Evolutionary conservation across 2,888 invertebrate genomes (phyloP).

Genomic region (Sialis fuliginosa): DNA sequence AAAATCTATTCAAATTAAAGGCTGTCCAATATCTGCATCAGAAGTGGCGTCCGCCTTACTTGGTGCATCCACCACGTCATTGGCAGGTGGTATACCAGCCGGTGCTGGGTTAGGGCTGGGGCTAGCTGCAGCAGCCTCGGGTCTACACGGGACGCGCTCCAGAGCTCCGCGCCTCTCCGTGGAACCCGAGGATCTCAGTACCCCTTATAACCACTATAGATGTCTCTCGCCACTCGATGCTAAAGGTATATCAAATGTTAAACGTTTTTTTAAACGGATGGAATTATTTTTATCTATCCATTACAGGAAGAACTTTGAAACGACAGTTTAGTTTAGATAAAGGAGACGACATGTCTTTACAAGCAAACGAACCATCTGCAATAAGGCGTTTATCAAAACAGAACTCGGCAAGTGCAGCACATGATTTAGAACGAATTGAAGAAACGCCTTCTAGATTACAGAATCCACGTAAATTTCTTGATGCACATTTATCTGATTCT

Average conservation of each 20-base stretch:
- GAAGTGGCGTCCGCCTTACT: constrained; percentile 33
- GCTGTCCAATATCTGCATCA: constrained; percentile 31
- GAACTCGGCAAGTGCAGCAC: constrained; percentile 47
- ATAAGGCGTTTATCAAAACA: constrained; percentile 36
- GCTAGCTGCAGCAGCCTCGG: constrained; percentile 6
- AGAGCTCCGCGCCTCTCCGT: constrained; percentile 20
- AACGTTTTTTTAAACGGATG: too few species aligned
- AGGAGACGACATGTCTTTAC: constrained; percentile 32
- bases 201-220: constrained; percentile 58
- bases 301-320: constrained; percentile 29
- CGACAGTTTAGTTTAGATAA: constrained; percentile 54
- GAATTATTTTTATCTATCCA: constrained; percentile 10
- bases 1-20: constrained; percentile 11
- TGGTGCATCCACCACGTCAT: constrained; percentile 32
- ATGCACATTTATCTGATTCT: too few species aligned
- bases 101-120: not conserved
- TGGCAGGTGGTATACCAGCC: constrained; percentile 14
- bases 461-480: constrained; percentile 6
- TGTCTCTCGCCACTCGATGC: constrained; percentile 44
- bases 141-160: constrained; percentile 16
- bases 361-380: constrained; percentile 5
- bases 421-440: constrained; percentile 50
- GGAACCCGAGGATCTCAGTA: constrained; percentile 45
- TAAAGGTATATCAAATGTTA: constrained; percentile 10
- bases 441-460: constrained; percentile 29